These are phyloP conservation scores for Marisa cornuarietis DNA, from an alignment of 1,140 invertebrate genomes.

Conservation along the genomic window DNA sequence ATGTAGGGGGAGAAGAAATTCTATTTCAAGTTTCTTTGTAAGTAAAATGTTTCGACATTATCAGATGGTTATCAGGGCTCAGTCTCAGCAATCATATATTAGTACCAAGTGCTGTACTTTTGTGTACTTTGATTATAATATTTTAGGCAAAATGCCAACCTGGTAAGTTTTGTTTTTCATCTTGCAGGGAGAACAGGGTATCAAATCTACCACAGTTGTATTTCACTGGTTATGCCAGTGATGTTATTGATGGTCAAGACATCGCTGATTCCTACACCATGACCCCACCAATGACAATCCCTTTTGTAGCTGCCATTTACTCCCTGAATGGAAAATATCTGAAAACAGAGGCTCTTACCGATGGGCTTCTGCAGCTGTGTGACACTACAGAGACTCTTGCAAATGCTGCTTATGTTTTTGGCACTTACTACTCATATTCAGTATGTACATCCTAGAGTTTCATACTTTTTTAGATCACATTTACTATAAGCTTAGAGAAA, in stretches of 20 bases:
- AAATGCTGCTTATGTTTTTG: constrained; percentile 71
- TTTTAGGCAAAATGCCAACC: neutral
- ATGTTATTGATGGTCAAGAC: constrained; percentile 67
- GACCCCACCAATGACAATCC: constrained; percentile 48
- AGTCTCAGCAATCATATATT: too few species aligned
- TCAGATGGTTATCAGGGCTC: too few species aligned
- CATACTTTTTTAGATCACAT: neutral
- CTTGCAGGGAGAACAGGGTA: neutral
- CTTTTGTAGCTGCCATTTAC: constrained; percentile 48
- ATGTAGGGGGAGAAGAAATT: too few species aligned
- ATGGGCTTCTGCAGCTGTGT: constrained; percentile 67
- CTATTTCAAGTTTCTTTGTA: too few species aligned
- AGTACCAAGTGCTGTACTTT: too few species aligned
- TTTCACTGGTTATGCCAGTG: constrained; percentile 59
- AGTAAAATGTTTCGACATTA: too few species aligned
- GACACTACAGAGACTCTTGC: constrained; percentile 65
- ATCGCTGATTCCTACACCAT: constrained; percentile 71
- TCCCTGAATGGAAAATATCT: constrained; percentile 61
- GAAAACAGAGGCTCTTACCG: constrained; percentile 50
- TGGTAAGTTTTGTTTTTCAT: neutral
- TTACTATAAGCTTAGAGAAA: neutral
- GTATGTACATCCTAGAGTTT: constrained; percentile 32
- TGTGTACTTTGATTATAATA: too few species aligned
- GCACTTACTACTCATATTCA: constrained; percentile 66
- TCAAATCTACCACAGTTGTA: constrained; percentile 11